These are phyloP conservation scores for Danio jaintianensis DNA, from an alignment of 2,797 vertebrate genomes.

Conservation along the genomic window DNA sequence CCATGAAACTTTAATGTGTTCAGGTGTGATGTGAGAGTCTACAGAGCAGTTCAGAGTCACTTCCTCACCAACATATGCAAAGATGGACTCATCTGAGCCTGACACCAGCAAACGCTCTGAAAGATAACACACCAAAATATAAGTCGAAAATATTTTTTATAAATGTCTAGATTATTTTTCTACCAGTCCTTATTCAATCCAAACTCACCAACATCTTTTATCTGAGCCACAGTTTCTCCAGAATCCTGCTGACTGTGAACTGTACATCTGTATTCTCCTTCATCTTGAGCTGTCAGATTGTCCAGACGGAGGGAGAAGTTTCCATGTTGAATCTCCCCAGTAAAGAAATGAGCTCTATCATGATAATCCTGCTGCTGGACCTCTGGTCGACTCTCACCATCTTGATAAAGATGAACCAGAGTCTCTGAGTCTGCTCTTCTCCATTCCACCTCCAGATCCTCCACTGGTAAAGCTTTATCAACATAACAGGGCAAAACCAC, in stretches of 20 bases:
- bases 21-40: too few species aligned
- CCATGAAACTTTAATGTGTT: too few species aligned
- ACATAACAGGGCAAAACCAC: background rate
- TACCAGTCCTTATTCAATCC: background rate
- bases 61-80: too few species aligned
- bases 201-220: background rate
- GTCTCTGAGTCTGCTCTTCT: background rate
- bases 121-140: background rate
- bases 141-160: background rate
- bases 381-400: background rate
- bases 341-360: background rate
- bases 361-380: background rate
- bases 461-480: background rate
- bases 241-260: background rate
- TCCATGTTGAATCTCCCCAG: constrained; percentile 6
- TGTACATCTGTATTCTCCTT: background rate
- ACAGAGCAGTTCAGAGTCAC: too few species aligned
- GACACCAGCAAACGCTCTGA: background rate
- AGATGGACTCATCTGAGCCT: too few species aligned
- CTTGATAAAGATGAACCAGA: background rate
- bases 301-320: constrained; percentile 16
- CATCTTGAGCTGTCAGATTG: background rate
- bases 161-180: background rate
- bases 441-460: background rate
- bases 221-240: background rate